phyloP scores from a whole-genome alignment of 1,140 invertebrate genomes.

The Ridgeia piscesae region DNA sequence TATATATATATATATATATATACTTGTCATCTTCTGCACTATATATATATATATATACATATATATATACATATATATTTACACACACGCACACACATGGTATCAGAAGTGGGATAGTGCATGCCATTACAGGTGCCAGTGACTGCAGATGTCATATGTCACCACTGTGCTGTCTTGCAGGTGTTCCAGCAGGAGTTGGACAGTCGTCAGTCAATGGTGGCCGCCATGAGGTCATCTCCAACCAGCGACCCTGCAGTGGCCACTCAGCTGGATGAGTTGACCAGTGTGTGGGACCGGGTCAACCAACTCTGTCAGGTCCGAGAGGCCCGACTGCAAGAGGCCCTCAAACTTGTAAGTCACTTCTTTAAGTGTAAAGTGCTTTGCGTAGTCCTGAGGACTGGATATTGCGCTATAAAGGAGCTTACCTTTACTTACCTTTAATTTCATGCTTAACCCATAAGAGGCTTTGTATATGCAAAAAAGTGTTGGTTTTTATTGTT shows the following conservation, averaged over 20 bases:
- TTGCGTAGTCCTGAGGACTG: too few relatives aligned
- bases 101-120: not conserved
- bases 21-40: not conserved
- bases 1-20: constrained; percentile 12
- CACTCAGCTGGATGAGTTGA: constrained; percentile 78
- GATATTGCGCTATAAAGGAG: too few relatives aligned
- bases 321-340: constrained; percentile 75
- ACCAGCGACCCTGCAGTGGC: constrained; percentile 76
- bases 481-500: not conserved
- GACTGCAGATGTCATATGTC: not conserved
- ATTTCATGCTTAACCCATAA: not conserved
- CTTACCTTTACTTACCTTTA: too few relatives aligned
- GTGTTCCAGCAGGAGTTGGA: constrained; percentile 88
- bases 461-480: not conserved
- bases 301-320: constrained; percentile 75
- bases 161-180: constrained; percentile 48
- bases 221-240: constrained; percentile 74
- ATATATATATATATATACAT: not conserved
- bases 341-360: constrained; percentile 66
- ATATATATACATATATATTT: not conserved
- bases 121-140: not conserved
- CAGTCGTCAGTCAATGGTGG: constrained; percentile 84
- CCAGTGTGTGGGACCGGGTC: constrained; percentile 81
- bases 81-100: too few relatives aligned
- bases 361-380: too few relatives aligned